phyloP scores from a whole-genome alignment of 2,888 invertebrate genomes.

The Augochlorella aurata region DNA sequence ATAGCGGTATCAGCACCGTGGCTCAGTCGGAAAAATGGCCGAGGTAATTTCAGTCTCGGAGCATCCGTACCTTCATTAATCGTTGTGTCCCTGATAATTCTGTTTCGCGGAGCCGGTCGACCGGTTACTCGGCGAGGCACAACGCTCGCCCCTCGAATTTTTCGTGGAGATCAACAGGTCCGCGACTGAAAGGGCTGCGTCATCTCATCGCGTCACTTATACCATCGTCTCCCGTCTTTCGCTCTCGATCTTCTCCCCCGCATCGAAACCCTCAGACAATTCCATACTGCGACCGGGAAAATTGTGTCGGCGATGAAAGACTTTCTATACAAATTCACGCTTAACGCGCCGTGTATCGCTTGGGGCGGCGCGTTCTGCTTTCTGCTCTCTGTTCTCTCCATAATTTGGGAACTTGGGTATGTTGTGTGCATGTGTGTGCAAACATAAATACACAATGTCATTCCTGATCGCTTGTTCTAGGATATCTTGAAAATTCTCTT shows the following conservation, averaged over 20 bases:
- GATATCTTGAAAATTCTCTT: too few relatives aligned
- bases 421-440: background rate
- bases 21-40: slow-evolving; percentile 41
- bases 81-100: slow-evolving; percentile 57
- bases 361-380: background rate
- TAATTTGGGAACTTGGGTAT: background rate
- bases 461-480: too few relatives aligned
- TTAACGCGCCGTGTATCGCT: background rate
- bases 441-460: background rate
- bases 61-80: slow-evolving; percentile 66
- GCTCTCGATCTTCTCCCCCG: slow-evolving; percentile 49
- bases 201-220: slow-evolving; percentile 61
- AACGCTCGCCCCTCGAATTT: slow-evolving; percentile 63
- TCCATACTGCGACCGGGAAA: slow-evolving; percentile 27
- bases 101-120: slow-evolving; percentile 41
- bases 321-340: background rate
- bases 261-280: slow-evolving; percentile 14
- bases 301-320: background rate
- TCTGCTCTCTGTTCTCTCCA: background rate
- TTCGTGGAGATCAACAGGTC: slow-evolving; percentile 69
- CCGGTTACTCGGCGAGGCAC: slow-evolving; percentile 31
- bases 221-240: slow-evolving; percentile 52
- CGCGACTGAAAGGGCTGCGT: slow-evolving; percentile 58
- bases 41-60: slow-evolving; percentile 44
- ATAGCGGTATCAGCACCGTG: slow-evolving; percentile 26